A percentile compares a stretch with the other conserved stretches of the same genome.
phyloP scores from a whole-genome alignment of 2,797 vertebrate genomes.

The Sebastes hubbsi region DNA sequence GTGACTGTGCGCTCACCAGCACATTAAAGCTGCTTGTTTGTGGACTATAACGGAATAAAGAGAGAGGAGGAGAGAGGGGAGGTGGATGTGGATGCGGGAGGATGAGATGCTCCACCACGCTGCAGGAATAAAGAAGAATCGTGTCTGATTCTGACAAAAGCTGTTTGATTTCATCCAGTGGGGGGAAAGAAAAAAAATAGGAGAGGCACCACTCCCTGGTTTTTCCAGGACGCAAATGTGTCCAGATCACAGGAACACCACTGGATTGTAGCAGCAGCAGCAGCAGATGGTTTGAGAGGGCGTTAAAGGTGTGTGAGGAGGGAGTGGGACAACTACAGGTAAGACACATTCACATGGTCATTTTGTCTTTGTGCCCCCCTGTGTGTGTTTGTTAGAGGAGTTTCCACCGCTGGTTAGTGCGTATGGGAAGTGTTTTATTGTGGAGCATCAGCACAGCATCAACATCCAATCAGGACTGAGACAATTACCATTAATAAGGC shows the following conservation, averaged over 20 bases:
- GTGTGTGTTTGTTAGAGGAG: not conserved
- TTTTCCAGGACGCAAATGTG: slow-evolving; percentile 59
- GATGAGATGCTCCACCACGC: slow-evolving; percentile 14
- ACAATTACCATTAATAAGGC: not conserved
- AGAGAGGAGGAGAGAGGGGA: too few species aligned
- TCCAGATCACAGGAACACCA: slow-evolving; percentile 32
- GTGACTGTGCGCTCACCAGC: not conserved
- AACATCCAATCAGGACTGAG: not conserved
- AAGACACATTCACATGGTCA: not conserved
- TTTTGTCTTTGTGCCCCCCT: not conserved
- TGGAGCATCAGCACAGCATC: not conserved
- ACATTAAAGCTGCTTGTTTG: not conserved
- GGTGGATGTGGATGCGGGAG: not conserved
- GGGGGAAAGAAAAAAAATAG: not conserved
- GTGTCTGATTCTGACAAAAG: not conserved
- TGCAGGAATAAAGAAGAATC: not conserved
- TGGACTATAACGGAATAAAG: slow-evolving; percentile 34
- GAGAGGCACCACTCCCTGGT: not conserved
- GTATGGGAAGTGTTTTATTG: not conserved
- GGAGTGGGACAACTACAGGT: slow-evolving; percentile 82
- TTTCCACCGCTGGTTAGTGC: not conserved
- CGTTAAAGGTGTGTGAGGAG: slow-evolving; percentile 78
- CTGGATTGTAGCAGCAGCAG: slow-evolving; percentile 77
- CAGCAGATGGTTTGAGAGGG: slow-evolving; percentile 81
- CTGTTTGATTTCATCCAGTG: not conserved